These are phyloP conservation scores for Fukomys damarensis DNA, from an alignment of 2,113 vertebrate species.

Conservation along the genomic window DNA sequence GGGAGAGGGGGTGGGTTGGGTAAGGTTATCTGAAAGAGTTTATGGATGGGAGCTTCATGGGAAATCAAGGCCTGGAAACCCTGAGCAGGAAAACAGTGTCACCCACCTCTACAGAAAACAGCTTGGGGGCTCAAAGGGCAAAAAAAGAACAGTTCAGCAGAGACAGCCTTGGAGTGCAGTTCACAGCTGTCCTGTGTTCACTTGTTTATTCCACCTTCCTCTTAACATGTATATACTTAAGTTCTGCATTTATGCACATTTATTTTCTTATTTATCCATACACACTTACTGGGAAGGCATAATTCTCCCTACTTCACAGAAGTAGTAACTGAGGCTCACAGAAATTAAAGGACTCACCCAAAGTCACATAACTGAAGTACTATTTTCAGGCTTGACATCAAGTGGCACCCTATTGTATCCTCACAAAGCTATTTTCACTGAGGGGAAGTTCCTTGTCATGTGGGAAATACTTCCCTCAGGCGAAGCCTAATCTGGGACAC, in stretches of 20 bases:
- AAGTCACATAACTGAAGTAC: background rate
- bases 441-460: background rate
- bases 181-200: background rate
- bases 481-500: background rate
- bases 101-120: background rate
- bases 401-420: background rate
- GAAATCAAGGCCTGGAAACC: background rate
- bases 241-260: background rate
- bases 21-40: background rate
- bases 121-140: background rate
- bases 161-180: background rate
- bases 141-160: background rate
- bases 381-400: background rate
- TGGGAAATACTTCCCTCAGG: background rate
- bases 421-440: background rate
- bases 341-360: background rate
- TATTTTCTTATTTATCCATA: background rate
- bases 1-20: background rate
- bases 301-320: background rate
- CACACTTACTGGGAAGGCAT: background rate
- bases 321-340: background rate
- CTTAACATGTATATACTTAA: background rate
- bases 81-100: background rate
- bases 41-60: background rate
- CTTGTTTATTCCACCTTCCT: background rate